Evolutionary conservation across 2,888 invertebrate species (phyloP), one percentile per base, ranked within the genome.

Genomic region (Antitype chi): DNA sequence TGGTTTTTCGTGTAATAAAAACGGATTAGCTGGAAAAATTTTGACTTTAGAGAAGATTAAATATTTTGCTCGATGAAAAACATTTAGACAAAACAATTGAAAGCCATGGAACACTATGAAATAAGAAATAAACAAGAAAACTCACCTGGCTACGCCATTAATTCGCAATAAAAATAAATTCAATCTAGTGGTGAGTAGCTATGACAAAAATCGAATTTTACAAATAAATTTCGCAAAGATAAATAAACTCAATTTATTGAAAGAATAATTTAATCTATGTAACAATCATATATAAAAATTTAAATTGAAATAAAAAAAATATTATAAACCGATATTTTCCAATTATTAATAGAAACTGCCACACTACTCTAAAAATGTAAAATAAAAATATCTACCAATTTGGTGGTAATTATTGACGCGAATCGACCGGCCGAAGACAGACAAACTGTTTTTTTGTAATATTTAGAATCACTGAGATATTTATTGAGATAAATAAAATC

Each of bases 121-220:
- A 94, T 94, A 94, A 92, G 95, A 96, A 95, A 96, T 95, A 96
- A 96, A 96, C 96, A 96, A 96, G 95, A 94, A 96, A 95, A 95
- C 96, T 96, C 94, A 96, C 96, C 96, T 96, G 96, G 96, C 96
- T 96, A 96, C 96, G 96, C 96, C 96, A 96, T 96, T 96, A 96
- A 96, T 96, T 96, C 96, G 96, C 95, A 96, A 94, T 96, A 96
- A 96, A 96, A 96, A 96, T 96, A 96, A 96, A 96, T 92, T 92
- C 89, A 84, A 76, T 79, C 73, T 89, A 89, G 93, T 90, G 91
- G 80, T 79, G 88, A 59, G 55, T 69, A 49, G 11, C 43, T 25
- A 47, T 28, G 20, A 32, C 38, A 53, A 76, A 76, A 84, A 81
- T 63, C 76, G 81, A 43, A 63, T 8, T 71, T 59, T 15, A 3